Percentiles rank a stretch among this genome's conserved stretches.
Evolutionary conservation across 2,113 vertebrate species (phyloP).

Genomic region (Saimiri boliviensis): DNA sequence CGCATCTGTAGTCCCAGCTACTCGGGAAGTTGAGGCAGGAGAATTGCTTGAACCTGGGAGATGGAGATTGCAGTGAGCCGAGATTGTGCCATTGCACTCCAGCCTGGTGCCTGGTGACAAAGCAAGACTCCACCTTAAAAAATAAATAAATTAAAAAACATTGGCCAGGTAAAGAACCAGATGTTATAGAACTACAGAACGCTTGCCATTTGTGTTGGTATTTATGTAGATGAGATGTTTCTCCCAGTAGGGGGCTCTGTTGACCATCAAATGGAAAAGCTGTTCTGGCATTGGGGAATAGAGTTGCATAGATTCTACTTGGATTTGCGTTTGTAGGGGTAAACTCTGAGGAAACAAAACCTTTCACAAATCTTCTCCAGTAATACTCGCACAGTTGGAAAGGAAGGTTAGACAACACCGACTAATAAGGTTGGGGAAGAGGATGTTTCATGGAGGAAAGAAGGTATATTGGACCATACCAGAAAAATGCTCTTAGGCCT

Average conservation of each 20-base stretch:
- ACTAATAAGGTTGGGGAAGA: too few relatives aligned
- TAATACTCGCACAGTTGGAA: background rate
- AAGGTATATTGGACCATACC: too few relatives aligned
- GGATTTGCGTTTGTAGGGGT: background rate
- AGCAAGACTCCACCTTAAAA: too few relatives aligned
- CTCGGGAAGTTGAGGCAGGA: too few relatives aligned
- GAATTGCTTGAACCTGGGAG: too few relatives aligned
- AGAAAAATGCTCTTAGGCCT: background rate
- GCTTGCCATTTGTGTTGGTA: background rate
- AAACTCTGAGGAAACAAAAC: background rate
- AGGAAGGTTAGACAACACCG: background rate
- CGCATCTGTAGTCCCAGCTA: too few relatives aligned
- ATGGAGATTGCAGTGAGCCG: too few relatives aligned
- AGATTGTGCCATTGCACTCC: too few relatives aligned
- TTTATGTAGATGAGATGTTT: background rate
- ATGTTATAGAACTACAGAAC: too few relatives aligned
- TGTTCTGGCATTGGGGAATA: rapidly evolving
- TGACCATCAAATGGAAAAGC: constrained; percentile 31
- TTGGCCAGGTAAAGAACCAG: background rate
- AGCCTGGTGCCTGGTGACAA: too few relatives aligned
- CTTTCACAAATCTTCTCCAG: background rate
- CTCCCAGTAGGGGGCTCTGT: constrained; percentile 75
- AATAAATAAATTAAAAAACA: too few relatives aligned
- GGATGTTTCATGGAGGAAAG: background rate
- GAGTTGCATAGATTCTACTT: background rate